These are phyloP conservation scores for Thomomys bottae DNA, from an alignment of 2,113 vertebrate species.

Conservation along the genomic window DNA sequence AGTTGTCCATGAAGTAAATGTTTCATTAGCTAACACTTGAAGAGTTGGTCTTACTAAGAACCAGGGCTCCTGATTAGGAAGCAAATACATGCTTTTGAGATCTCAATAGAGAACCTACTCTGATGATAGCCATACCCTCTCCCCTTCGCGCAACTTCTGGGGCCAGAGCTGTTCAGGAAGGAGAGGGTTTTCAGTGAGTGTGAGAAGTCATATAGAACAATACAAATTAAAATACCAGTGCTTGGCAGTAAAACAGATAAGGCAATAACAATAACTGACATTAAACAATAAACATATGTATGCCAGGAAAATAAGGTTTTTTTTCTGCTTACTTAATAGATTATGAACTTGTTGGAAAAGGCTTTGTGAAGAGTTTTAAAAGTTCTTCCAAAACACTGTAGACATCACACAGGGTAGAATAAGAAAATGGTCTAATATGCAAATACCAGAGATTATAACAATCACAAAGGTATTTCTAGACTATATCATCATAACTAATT, in stretches of 20 bases:
- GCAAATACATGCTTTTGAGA: not conserved
- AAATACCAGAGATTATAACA: not conserved
- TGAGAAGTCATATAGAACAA: not conserved
- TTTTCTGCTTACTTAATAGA: not conserved
- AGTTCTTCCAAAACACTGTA: not conserved
- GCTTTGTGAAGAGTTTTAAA: not conserved
- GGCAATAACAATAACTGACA: not conserved
- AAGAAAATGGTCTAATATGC: not conserved
- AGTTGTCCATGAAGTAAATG: constrained; percentile 38
- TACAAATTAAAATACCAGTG: not conserved
- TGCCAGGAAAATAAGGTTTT: not conserved
- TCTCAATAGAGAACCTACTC: not conserved
- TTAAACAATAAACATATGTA: not conserved
- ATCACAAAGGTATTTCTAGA: not conserved
- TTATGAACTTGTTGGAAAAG: not conserved
- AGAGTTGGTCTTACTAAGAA: not conserved
- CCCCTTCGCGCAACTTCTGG: fast-evolving
- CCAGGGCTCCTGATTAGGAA: not conserved
- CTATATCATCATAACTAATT: not conserved
- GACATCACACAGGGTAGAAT: not conserved
- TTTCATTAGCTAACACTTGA: constrained; percentile 51
- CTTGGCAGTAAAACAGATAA: not conserved
- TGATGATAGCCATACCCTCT: not conserved
- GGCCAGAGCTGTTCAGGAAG: not conserved
- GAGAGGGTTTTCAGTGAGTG: not conserved